Evolutionary conservation across 2,797 vertebrate genomes (phyloP), one percentile per base, ranked within the genome.

Genomic region (Aphelocoma californica): DNA sequence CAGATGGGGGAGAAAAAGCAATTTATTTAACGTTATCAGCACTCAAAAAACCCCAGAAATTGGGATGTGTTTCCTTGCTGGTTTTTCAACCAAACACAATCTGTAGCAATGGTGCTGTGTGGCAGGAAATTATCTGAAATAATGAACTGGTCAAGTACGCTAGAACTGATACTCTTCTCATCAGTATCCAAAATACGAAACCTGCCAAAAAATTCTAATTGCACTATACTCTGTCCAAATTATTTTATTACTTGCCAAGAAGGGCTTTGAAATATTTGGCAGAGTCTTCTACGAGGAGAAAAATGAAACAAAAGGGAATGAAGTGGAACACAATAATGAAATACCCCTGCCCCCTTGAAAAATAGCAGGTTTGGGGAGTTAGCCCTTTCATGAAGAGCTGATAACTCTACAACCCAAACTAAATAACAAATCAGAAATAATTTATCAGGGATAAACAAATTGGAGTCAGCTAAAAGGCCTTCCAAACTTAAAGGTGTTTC

Each of bases 201-300:
- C 69, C 73, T 95, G 96, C 97, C 95, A 97, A 95, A 96, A 96
- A 95, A 73, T 87, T 94, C 91, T 98, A 98, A 97, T 97, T 98
- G 93, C 69, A 71, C 23, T 86, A 90, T 92, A 88, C 86, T 95
- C 69, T 88, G n/a, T 96, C 90, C 83, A 96, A 96, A 97, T 96
- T 96, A 97, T 98, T 97, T 97, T 96, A 84, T 60, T 96, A 45
- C 84, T 97, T 97, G 96, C 96, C 97, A 97, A 93, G 71, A 96
- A 96, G 42, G 64, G 42, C 81, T 97, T 96, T 94, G 86, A 96
- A 97, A 96, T 89, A 88, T 95, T 97, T 98, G 97, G 97, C 97
- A 88, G 69, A 56, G 48, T 48, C 92, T 97, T 86, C 81, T 82
- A 93, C 77, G 56, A 83, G 86, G 66, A 97, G 94, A 95, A 95